Percentiles rank a stretch among this genome's conserved stretches.
Evolutionary conservation across 2,113 vertebrate genomes (phyloP).

Genomic region (Oreocharis arfaki): DNA sequence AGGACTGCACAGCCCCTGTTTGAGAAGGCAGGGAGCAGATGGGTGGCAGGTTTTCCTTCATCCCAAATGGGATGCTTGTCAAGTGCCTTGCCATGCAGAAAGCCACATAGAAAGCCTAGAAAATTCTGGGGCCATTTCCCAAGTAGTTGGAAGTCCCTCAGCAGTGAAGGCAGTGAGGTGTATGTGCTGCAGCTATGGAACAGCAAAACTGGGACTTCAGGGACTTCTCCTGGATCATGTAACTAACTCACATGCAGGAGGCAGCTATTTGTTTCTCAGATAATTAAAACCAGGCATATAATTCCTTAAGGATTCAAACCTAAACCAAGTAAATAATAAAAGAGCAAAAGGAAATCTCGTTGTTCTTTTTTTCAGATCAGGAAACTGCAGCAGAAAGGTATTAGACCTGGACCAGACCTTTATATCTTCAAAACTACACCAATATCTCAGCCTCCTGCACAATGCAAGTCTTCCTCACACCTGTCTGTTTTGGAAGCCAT

Average conservation of each 20-base stretch:
- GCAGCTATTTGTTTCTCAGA: not conserved
- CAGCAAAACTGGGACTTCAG: not conserved
- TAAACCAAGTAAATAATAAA: not conserved
- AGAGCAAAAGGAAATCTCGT: not conserved
- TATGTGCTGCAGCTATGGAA: not conserved
- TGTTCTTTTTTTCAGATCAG: not conserved
- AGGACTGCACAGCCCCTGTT: not conserved
- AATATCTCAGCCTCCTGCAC: not conserved
- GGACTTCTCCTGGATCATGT: not conserved
- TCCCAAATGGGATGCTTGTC: not conserved
- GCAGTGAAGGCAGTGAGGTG: not conserved
- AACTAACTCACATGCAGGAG: not conserved
- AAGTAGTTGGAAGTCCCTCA: not conserved
- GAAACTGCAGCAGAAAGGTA: not conserved
- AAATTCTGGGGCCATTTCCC: not conserved
- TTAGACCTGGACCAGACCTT: not conserved
- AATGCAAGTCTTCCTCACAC: not conserved
- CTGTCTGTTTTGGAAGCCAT: not conserved
- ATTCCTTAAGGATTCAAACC: not conserved
- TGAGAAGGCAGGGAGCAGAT: not conserved
- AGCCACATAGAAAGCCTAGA: accelerated
- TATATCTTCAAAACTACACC: not conserved
- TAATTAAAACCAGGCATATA: not conserved
- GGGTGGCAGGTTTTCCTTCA: not conserved
- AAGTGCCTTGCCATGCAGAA: not conserved